Evolutionary conservation across 2,797 vertebrate genomes (phyloP), one percentile per base, ranked within the genome.

Genomic region (Coreius guichenoti): DNA sequence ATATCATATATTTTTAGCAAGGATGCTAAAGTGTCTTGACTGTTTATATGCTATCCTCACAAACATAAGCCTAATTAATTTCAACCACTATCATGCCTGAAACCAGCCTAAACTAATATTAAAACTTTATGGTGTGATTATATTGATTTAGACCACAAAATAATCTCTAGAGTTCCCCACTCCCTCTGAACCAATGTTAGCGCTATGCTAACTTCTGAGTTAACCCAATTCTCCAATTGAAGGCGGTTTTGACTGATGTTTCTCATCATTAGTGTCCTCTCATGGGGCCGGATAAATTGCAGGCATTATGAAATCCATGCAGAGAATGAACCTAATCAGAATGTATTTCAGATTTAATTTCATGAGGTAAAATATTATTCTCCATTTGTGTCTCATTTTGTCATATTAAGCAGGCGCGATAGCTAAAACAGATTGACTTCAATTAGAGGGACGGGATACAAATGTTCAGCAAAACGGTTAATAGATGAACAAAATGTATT

Each of bases 291-390:
- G 88, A 91, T 92, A 91, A 94, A 94, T 91, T 85, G 89, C 89
- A 91, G 88, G 89, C 89, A 93, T 93, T 93, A 90, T 91, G 91
- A 93, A 93, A 94, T 91, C 88, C 89, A 92, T 87, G 89, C 89
- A 88, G 90, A 92, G 89, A 89, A 89, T 88, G 82, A 91, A 88
- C 90, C 88, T 94, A 94, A 95, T 95, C 92, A 92, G 92, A 94
- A 94, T 91, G 82, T 92, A 94, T 93, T 91, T 94, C 90, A 92
- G 91, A 91, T 94, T 93, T 93, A 93, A 94, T 92, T 88, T 90
- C 93, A 95, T 92, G 87, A 90, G 89, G 87, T 93, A 89, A 92
- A 86, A 90, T 91, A 94, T 95, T 94, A 92, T 90, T 94, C 92
- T 93, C 93, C 90, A 93, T 95, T 93, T 93, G 87, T 85, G 90